Evolutionary conservation across 2,797 vertebrate genomes (phyloP).

Genomic region (Gorsachius magnificus): DNA sequence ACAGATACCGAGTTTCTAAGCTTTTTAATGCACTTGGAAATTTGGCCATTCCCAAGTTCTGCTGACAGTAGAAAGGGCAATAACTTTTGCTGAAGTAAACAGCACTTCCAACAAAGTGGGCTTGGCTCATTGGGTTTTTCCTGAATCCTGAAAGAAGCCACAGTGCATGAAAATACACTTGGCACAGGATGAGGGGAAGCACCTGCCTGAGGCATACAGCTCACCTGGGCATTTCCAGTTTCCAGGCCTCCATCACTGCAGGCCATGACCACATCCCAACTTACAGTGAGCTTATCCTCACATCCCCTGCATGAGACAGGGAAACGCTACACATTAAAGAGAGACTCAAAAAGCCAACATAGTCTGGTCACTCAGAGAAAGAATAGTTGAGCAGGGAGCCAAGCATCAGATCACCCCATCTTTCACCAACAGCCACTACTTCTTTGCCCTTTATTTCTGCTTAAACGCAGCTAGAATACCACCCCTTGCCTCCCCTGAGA

Average conservation of each 20-base stretch:
- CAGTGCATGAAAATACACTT: neutral
- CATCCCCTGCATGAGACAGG: neutral
- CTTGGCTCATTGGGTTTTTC: neutral
- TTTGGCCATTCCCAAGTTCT: neutral
- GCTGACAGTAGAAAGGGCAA: neutral
- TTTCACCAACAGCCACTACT: neutral
- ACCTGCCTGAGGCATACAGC: neutral
- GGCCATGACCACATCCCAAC: no score
- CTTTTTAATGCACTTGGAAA: neutral
- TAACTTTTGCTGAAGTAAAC: neutral
- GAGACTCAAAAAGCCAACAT: neutral
- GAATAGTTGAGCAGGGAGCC: neutral
- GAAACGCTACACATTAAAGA: neutral
- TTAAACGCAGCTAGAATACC: neutral
- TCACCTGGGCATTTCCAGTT: neutral
- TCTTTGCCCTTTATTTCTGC: neutral
- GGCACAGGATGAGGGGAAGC: neutral
- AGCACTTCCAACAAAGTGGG: neutral
- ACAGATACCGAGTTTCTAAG: neutral
- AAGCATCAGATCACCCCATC: neutral
- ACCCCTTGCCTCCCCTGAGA: neutral
- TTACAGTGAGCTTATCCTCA: neutral
- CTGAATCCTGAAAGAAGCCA: neutral
- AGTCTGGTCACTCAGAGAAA: neutral
- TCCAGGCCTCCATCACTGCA: neutral